These are phyloP conservation scores for Synanthedon formicaeformis DNA, from an alignment of 2,888 invertebrate species.

Conservation along the genomic window DNA sequence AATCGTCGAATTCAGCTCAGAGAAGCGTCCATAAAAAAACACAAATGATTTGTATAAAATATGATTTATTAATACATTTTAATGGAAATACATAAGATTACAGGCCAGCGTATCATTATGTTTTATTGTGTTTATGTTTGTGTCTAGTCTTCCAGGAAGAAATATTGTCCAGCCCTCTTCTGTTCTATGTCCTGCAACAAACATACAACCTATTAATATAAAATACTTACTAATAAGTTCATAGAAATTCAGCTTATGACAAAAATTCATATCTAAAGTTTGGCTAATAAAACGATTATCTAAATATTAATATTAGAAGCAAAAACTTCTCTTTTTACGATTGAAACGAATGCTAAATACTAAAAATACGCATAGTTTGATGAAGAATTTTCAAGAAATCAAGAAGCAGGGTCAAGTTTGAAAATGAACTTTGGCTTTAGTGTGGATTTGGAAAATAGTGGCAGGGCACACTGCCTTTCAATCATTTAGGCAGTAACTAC, in stretches of 20 bases:
- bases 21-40: conserved; percentile 14
- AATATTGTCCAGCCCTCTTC: conserved; percentile 96
- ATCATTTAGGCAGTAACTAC: too few relatives aligned
- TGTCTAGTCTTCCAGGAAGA: conserved; percentile 95
- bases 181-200: conserved; percentile 90
- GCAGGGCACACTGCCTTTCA: too few relatives aligned
- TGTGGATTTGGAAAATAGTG: too few relatives aligned
- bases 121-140: conserved; percentile 6
- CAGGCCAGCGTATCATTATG: conserved; percentile 28
- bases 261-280: neutral
- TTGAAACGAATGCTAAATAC: too few relatives aligned
- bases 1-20: too few relatives aligned
- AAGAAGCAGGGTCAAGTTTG: too few relatives aligned
- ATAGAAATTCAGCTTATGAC: neutral
- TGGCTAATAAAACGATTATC: too few relatives aligned
- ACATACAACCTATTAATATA: conserved; percentile 6
- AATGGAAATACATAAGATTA: conserved; percentile 52
- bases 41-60: conserved; percentile 46
- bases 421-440: too few relatives aligned
- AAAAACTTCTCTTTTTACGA: neutral
- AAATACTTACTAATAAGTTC: too few relatives aligned
- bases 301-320: neutral
- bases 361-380: too few relatives aligned
- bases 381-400: neutral
- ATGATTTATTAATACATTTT: conserved; percentile 61